Evolutionary conservation across 2,797 vertebrate genomes (phyloP).

Genomic region (Syndactyla subalaris): DNA sequence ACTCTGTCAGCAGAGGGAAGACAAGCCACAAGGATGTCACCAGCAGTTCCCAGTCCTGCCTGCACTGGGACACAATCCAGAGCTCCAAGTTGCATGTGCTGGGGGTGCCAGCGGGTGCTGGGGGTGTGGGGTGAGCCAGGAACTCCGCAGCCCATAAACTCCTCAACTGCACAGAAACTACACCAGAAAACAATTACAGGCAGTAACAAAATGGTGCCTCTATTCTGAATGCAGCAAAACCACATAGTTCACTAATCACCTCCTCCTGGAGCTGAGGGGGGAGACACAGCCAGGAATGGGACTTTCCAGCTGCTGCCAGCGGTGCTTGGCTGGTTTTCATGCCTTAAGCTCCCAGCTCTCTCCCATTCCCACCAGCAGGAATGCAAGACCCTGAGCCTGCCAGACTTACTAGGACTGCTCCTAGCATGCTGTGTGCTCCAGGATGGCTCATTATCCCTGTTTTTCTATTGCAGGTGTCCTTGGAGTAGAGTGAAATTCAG

Average conservation of each 20-base stretch:
- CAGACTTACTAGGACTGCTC: background rate
- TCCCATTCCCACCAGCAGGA: background rate
- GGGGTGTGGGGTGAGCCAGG: background rate
- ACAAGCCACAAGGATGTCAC: fast-evolving
- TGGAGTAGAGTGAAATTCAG: background rate
- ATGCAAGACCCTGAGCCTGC: fast-evolving
- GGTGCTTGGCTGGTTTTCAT: background rate
- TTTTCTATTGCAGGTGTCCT: background rate
- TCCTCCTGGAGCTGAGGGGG: background rate
- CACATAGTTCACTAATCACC: background rate
- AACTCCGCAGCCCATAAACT: background rate
- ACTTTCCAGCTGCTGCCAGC: background rate
- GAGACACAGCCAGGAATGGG: background rate
- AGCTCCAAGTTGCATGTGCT: fast-evolving
- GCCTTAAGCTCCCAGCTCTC: background rate
- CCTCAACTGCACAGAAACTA: background rate
- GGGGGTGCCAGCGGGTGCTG: fast-evolving
- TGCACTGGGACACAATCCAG: background rate
- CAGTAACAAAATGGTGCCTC: background rate
- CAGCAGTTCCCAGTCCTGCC: background rate
- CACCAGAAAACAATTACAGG: background rate
- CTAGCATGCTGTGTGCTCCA: fast-evolving
- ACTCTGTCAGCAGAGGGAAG: background rate
- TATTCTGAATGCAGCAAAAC: background rate
- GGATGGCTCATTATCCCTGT: background rate